Evolutionary conservation across 35 echinoderm and acorn worm species (phyloP), one percentile per base, ranked within the genome.

Genomic region (Acanthaster planci): DNA sequence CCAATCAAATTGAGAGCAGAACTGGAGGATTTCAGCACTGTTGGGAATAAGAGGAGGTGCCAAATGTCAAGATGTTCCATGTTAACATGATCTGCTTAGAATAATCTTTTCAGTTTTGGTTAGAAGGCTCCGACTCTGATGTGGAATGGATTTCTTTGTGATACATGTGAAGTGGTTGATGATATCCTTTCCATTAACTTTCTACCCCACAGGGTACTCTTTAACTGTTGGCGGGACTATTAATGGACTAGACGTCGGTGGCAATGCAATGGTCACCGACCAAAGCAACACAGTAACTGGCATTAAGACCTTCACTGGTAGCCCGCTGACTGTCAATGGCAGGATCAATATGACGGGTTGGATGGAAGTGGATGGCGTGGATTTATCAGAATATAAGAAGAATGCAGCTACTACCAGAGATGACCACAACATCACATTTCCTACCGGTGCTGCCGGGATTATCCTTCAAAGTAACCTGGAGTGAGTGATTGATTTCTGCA

Each of bases 201-300:
- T 12, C 4, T 6, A 6, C 12, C 4, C 42, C 4, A 47, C 42
- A 47, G 42, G 42, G 42, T 6, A 12, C 42, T 47, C 42, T 76
- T 37, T 93, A 27, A 53, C 22, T 40, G 78, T 94, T 17, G 88
- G 87, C 77, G 92, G 78, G 14, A 76, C 51, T 14, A 78, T 94
- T 21, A 88, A 94, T 83, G 88, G 84, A 15, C 47, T 94, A 29
- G 83, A 89, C 14, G 58, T 94, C 26, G 80, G 59, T 8, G 38
- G 51, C 38, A 60, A 90, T 60, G 78, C 86, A 19, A 90, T 94
- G 92, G 30, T 80, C 3, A 94, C 84, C 35, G 72, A 94, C 59
- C 51, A 78, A 40, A 54, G 15, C 56, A 90, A 90, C 60, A 79
- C 56, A 8, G 78, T 94, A 2, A 87, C 82, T 9, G 87, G 82